A percentile compares a stretch with the other conserved stretches of the same genome.
Conservation (phyloP, 2,113 vertebrate genomes). For the Hyla sarda region DNA sequence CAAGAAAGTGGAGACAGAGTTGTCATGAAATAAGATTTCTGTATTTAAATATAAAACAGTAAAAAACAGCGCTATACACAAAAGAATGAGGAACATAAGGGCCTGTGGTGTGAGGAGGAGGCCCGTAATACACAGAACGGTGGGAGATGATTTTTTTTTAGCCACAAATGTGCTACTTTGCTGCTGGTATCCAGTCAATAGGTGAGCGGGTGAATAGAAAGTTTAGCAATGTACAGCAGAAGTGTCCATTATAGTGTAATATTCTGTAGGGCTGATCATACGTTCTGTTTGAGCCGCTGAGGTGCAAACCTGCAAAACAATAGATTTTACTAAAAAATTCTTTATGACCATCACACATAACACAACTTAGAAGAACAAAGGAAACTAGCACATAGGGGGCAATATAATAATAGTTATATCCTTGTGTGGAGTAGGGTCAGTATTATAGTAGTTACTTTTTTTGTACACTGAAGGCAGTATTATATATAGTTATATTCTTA, state of each 20-base stretch:
- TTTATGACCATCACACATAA: background rate
- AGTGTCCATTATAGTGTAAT: background rate
- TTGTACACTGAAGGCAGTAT: no score
- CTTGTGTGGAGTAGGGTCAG: no score
- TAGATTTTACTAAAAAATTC: background rate
- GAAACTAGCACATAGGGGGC: no score
- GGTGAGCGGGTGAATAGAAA: background rate
- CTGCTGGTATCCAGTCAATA: background rate
- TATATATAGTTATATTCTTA: no score
- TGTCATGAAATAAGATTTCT: background rate
- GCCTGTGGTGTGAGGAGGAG: no score
- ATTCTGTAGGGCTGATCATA: background rate
- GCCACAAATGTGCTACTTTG: background rate
- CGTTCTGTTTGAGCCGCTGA: background rate
- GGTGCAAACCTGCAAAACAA: background rate
- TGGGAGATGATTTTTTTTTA: background rate
- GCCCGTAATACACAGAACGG: background rate
- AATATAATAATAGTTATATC: no score
- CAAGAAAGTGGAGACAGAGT: background rate
- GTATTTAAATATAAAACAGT: conserved; percentile 5
- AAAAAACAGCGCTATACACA: background rate
- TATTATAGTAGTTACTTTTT: no score
- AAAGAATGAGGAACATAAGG: background rate
- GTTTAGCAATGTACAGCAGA: background rate
- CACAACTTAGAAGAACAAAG: no score